Base-by-base conservation (phyloP, 2,797 vertebrate species). In the Pelobates cultripes region DNA sequence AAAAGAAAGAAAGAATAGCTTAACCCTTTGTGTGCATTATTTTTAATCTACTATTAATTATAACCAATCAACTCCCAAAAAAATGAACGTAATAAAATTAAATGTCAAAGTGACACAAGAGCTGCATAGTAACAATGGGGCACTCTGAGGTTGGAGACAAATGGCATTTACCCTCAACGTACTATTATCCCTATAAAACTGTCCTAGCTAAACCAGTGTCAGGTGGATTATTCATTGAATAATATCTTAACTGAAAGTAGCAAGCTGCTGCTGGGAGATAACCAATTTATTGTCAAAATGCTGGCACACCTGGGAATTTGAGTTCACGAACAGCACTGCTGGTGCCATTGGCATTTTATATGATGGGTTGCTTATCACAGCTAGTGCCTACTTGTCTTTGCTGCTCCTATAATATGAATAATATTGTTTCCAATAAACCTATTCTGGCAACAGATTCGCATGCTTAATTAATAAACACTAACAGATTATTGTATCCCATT, bases 271-370 rank as follows among this genome's bases (percentile, higher is more conserved):
- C 63, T 57, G 6, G 4, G 41, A 80, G 47, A 80, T 80, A 74
- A 68, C 79, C 17, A 80, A 75, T 57, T 64, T n/a, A 61, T 9
- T 69, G n/a, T 60, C 74, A 70, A 17, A 80, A n/a, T 43, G 4
- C 15, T 70, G 72, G 45, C 63, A 70, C n/a, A 60, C n/a, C 12
- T 1, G 57, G 9, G 43, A 69, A 74, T 74, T 60, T 69, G 43
- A 28, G 12, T n/a, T 73, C 12, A 73, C 2, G 8, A 10, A 73
- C 7, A 43, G 64, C 6, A 8, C 41, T 67, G 61, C 40, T 14
- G n/a, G 43, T n/a, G 43, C 43, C 67, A 78, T 17, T 53, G 45
- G 44, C 40, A 51, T 73, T 80, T 14, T 28, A n/a, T n/a, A 64
- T 64, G 28, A 64, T 40, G 14, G 61, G 61, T n/a, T 44, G 55